Evolutionary conservation across 2,113 vertebrate species (phyloP).

Genomic region (Jacana jacana): DNA sequence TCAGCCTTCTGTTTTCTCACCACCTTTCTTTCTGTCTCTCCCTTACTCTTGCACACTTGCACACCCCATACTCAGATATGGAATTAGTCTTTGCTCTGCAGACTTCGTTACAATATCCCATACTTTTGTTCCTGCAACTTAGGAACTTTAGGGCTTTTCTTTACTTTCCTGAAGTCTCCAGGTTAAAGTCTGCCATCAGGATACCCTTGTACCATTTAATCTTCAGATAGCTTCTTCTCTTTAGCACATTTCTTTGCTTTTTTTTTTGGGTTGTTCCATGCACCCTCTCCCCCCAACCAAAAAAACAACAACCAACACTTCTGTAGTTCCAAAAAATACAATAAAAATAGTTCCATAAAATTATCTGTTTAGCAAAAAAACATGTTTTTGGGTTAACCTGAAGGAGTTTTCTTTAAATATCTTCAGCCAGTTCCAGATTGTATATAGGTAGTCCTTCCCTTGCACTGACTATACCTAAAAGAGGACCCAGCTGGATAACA

Average conservation of each 20-base stretch:
- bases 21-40: background rate
- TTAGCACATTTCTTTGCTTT: background rate
- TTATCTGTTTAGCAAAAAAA: background rate
- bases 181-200: background rate
- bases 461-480: background rate
- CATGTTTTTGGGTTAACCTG: background rate
- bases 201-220: background rate
- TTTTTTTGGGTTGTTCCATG: background rate
- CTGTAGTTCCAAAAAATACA: background rate
- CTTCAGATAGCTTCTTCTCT: background rate
- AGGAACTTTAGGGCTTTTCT: background rate
- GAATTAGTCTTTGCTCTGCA: background rate
- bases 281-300: accelerated
- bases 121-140: background rate
- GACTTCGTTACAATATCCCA: accelerated
- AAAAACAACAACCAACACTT: background rate
- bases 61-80: background rate
- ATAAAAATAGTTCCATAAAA: background rate
- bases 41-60: accelerated
- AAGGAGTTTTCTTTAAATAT: background rate
- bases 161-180: background rate
- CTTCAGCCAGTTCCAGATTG: background rate
- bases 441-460: background rate
- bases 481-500: background rate
- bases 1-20: background rate